These are phyloP conservation scores for Sinocyclocheilus anophthalmus DNA, from an alignment of 2,113 vertebrate species.

Conservation along the genomic window DNA sequence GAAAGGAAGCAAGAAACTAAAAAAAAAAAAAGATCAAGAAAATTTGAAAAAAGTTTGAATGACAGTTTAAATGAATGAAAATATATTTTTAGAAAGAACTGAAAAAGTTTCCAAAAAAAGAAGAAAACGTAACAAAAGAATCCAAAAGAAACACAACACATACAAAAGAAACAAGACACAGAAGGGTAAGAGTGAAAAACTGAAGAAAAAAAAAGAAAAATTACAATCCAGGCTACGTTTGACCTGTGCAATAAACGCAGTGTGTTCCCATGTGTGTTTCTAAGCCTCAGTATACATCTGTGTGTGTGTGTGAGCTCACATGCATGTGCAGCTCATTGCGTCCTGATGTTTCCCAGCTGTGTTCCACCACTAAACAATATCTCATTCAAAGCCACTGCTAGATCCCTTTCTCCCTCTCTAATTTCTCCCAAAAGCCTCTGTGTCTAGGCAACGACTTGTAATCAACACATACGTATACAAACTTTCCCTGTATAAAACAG, in stretches of 20 bases:
- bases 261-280: conserved; percentile 50
- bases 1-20: conserved; percentile 16
- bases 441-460: conserved; percentile 74
- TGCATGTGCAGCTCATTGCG: conserved; percentile 60
- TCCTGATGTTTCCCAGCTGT: conserved; percentile 82
- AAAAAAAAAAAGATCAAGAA: not conserved
- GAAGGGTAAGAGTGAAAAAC: not conserved
- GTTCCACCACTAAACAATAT: conserved; percentile 77
- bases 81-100: not conserved
- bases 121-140: conserved; percentile 17
- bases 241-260: conserved; percentile 55
- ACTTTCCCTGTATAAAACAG: conserved; percentile 72
- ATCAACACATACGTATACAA: conserved; percentile 75
- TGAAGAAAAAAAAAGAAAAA: not conserved
- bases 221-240: conserved; percentile 3
- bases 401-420: conserved; percentile 46
- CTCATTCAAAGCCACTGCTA: conserved; percentile 75
- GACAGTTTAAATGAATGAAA: conserved; percentile 14
- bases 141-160: not conserved
- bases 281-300: conserved; percentile 29
- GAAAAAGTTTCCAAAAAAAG: conserved; percentile 7
- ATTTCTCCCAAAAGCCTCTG: conserved; percentile 40
- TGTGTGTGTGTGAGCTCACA: conserved; percentile 21
- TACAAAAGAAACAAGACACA: not conserved
- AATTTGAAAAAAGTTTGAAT: not conserved